A percentile compares a stretch with the other conserved stretches of the same genome.
phyloP scores from a whole-genome alignment of 2,797 vertebrate genomes.

The Sebastiscus albofasciatus region DNA sequence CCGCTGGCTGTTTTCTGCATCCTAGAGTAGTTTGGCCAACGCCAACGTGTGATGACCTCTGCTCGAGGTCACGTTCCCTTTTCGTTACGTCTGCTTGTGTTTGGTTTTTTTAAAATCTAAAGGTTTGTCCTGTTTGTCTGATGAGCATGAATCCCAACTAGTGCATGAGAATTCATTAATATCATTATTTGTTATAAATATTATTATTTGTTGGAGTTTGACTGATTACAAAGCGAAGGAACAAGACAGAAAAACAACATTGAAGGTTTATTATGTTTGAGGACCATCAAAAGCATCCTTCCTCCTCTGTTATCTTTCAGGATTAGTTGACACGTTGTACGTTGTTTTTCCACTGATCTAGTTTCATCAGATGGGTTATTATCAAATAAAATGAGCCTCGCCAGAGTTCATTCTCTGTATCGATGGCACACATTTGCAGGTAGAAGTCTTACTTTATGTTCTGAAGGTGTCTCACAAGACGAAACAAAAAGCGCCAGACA shows the following conservation, averaged over 20 bases:
- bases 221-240: constrained; percentile 2
- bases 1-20: constrained; percentile 76
- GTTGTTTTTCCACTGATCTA: not conserved
- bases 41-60: not conserved
- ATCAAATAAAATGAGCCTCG: not conserved
- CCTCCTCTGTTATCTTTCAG: not conserved
- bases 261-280: not conserved
- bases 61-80: not conserved
- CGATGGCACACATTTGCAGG: not conserved
- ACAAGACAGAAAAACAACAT: not conserved
- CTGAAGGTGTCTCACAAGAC: not conserved
- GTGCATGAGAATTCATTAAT: constrained; percentile 71
- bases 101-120: not conserved
- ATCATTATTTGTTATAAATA: not conserved
- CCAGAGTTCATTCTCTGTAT: not conserved
- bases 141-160: constrained; percentile 77
- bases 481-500: no score
- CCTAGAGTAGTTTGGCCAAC: constrained; percentile 39
- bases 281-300: constrained; percentile 16
- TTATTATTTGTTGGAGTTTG: not conserved
- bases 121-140: constrained; percentile 18
- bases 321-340: not conserved
- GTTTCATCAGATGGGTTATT: not conserved
- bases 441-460: not conserved
- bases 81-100: not conserved